Base-by-base conservation (phyloP, 2,888 invertebrate genomes). In the Yponomeuta cagnagella region DNA sequence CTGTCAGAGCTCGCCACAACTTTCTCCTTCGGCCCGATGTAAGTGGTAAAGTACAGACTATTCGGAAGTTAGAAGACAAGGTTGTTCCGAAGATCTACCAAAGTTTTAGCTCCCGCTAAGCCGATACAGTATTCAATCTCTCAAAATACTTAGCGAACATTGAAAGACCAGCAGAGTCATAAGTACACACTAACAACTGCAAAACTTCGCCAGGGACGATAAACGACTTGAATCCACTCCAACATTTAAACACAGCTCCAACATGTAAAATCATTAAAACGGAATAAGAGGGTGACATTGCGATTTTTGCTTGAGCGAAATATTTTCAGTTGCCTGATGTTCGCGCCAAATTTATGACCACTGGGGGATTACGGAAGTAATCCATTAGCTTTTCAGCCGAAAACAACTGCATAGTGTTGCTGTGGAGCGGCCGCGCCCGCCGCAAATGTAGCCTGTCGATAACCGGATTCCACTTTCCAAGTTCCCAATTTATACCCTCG, bases 151-250 rank as follows among this genome's bases (percentile, higher is more conserved):
- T 15, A 58, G 52, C 52, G 52, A 58, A 58, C 52, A 58, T 15
- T 58, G 52, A 58, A 43, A 58, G 15, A 58, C 52, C 52, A 15
- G 52, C 52, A 12, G 52, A 9, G 52, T 58, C 12, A 15, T 58
- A 58, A 58, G 52, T 58, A 58, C 52, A 58, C 52, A 43, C 15
- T 58, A 58, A 58, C 52, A 58, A 75, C 79, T 82, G 81, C 84
- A 82, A 80, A 76, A 77, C 65, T 77, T 78, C 77, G 79, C 74
- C 74, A 72, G 77, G 43, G 37, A 48, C 63, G 70, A 70, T 79
- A 75, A 75, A 81, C 77, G 74, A 76, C 84, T 82, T 88, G 88
- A 89, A 87, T 78, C 77, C 76, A 77, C 78, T 88, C 87, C 89
- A 89, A 89, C 79, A 87, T 85, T 87, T 85, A 87, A 88, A 83